phyloP scores from a whole-genome alignment of 2,113 vertebrate species.

The Cyanoliseus patagonus region DNA sequence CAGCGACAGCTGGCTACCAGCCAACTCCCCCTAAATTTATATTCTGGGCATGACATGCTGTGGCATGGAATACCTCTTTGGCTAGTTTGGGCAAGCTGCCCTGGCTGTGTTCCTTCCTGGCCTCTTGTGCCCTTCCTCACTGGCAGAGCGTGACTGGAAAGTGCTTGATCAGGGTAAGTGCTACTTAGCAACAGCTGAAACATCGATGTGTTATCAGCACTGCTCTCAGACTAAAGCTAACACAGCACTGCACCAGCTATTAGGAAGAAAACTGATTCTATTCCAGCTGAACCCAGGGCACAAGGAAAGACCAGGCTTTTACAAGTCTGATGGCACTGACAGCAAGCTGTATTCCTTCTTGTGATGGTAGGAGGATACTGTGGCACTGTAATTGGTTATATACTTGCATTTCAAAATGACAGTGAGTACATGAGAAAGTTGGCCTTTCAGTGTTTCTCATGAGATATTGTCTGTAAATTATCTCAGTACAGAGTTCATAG shows the following conservation, averaged over 20 bases:
- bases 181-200: neutral
- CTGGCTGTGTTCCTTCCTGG: neutral
- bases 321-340: neutral
- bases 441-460: neutral
- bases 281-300: neutral
- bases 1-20: neutral
- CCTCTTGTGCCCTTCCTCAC: neutral
- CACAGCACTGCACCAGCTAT: neutral
- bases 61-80: neutral
- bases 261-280: neutral
- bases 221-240: neutral
- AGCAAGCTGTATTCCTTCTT: rapidly evolving
- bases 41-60: neutral
- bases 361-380: neutral
- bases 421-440: neutral
- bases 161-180: neutral
- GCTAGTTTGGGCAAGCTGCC: neutral
- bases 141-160: neutral
- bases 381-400: neutral
- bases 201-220: neutral
- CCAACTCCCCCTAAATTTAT: neutral
- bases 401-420: neutral
- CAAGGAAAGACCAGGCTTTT: neutral
- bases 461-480: neutral
- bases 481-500: neutral